phyloP scores from a whole-genome alignment of 1,140 invertebrate genomes.

The Pectinophora gossypiella region DNA sequence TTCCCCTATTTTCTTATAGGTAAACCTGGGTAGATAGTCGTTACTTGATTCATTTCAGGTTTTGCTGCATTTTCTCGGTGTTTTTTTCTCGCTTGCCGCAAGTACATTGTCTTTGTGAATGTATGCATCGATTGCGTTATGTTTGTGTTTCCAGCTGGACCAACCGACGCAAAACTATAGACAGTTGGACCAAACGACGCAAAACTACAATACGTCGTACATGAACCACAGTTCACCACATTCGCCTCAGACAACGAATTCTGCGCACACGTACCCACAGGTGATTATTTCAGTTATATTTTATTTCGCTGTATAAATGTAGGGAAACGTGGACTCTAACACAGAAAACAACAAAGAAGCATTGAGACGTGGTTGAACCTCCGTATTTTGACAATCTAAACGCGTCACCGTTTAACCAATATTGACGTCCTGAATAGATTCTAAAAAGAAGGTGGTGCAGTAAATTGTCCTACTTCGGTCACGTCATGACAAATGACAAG shows the following conservation, averaged over 20 bases:
- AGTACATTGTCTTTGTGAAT: background rate
- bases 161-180: no score
- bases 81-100: conserved; percentile 26
- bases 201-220: conserved; percentile 58
- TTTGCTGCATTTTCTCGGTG: conserved; percentile 33
- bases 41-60: conserved; percentile 30
- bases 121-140: no score
- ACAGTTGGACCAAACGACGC: conserved; percentile 58
- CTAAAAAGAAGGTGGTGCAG: conserved; percentile 6
- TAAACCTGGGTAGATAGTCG: conserved; percentile 12
- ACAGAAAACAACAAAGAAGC: no score
- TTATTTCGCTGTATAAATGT: no score
- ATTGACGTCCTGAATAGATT: no score
- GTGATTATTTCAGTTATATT: no score
- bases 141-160: conserved; percentile 15
- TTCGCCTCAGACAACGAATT: conserved; percentile 59
- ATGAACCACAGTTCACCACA: conserved; percentile 65
- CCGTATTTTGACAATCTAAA: no score
- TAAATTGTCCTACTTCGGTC: no score
- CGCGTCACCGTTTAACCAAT: no score
- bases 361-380: no score
- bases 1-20: background rate
- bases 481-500: no score
- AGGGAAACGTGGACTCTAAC: no score
- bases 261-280: conserved; percentile 59